Base-by-base conservation (phyloP, 2,888 invertebrate genomes). In the Euplexia lucipara region DNA sequence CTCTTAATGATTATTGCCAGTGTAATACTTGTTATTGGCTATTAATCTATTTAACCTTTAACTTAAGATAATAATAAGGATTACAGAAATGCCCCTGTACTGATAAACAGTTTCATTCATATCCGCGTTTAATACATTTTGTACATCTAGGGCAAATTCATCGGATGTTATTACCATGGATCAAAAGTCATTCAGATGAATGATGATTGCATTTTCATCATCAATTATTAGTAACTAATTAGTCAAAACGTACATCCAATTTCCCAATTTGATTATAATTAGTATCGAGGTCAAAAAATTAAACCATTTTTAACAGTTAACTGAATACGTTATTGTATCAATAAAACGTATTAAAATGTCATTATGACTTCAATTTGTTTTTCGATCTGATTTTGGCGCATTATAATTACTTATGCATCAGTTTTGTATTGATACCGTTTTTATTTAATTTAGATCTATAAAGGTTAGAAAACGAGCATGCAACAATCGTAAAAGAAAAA, bases 31-130 rank as follows among this genome's bases (percentile, higher is more conserved):
- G 44, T 70, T 41, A 75, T 58, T 59, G 45, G 26, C 65, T 30
- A 51, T 56, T 56, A 64, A 64, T 37, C 48, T 41, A 45, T 60
- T 74, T 74, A 57, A 65, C 72, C 77, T 60, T 37, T 76, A 65
- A 60, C 72, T 30, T 45, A 9, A 10, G 44, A 70, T 75, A 39
- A 26, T 44, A 35, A 41, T 32, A 32, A 52, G 32, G 47, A 64
- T 70, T 49, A 71, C 5, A 72, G 16, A 42, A 42, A 47, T 35
- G n/a, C 16, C 26, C 26, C 20, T 22, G 20, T 48, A 20, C 2
- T 32, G 37, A 47, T 58, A 58, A 42, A 58, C 30, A 41, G 20
- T 22, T 75, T 37, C 45, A 63, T 62, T 72, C 3, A 56, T 63
- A 63, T 69, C 57, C 70, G 63, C 51, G 37, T 63, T 70, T 35